Percentiles rank a stretch among this genome's conserved stretches.
Evolutionary conservation across 2,888 invertebrate species (phyloP).

Genomic region (Anticlea derivata): DNA sequence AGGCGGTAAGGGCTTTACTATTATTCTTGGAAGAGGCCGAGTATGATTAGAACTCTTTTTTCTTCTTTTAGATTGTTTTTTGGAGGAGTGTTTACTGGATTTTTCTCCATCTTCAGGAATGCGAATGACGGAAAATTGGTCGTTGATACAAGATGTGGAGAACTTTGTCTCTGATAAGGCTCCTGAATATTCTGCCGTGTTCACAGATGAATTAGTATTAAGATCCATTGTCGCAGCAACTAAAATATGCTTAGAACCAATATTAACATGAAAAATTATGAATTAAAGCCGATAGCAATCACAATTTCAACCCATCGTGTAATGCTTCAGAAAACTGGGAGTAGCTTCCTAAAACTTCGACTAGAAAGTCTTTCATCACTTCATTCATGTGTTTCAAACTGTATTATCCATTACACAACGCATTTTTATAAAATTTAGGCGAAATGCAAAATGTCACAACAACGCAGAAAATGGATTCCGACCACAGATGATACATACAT

Average conservation of each 20-base stretch:
- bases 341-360: constrained; percentile 3
- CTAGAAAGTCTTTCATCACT: constrained; percentile 51
- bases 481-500: constrained; percentile 16
- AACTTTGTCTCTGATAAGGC: constrained; percentile 71
- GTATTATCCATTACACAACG: constrained; percentile 46
- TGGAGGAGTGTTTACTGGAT: constrained; percentile 90
- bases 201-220: constrained; percentile 57
- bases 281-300: constrained; percentile 71
- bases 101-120: constrained; percentile 80
- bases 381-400: constrained; percentile 33
- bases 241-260: constrained; percentile 46
- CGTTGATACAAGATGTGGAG: constrained; percentile 60
- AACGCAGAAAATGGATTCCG: constrained; percentile 82
- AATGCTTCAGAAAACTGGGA: constrained; percentile 41
- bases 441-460: constrained; percentile 80
- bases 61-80: constrained; percentile 88
- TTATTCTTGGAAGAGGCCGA: constrained; percentile 89
- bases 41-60: constrained; percentile 90
- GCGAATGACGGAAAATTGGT: constrained; percentile 73
- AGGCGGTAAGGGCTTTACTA: constrained; percentile 91
- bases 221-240: constrained; percentile 65
- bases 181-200: constrained; percentile 70
- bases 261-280: constrained; percentile 54
- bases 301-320: constrained; percentile 78
- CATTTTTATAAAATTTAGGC: constrained; percentile 49